These are phyloP conservation scores for Ptychodera flava DNA, from an alignment of 35 echinoderm and acorn worm genomes.

Conservation along the genomic window DNA sequence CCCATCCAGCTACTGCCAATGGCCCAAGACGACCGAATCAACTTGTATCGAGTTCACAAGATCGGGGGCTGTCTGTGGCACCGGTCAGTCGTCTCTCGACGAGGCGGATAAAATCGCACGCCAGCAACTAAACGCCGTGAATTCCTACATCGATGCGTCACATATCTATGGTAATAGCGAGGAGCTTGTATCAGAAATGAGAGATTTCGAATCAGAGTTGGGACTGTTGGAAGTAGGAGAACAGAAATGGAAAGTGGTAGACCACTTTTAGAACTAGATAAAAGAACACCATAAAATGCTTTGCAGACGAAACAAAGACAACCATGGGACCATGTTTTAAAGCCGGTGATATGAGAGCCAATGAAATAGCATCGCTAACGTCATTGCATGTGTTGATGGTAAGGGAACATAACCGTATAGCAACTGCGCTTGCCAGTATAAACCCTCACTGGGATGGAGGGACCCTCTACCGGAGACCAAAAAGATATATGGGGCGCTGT, in stretches of 20 bases:
- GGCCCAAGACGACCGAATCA: too few species aligned
- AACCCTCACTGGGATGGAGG: conserved; percentile 40
- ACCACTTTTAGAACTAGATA: neutral
- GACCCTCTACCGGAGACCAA: conserved; percentile 39
- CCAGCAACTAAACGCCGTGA: conserved; percentile 23
- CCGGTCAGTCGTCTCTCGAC: too few species aligned
- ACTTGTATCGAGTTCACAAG: too few species aligned
- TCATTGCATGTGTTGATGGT: conserved; percentile 34
- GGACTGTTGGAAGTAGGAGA: neutral
- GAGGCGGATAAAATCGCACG: too few species aligned
- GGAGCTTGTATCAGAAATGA: neutral
- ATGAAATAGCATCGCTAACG: conserved; percentile 25
- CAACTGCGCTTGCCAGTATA: conserved; percentile 12
- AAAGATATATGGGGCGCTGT: conserved; percentile 42
- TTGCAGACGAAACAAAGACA: conserved; percentile 25
- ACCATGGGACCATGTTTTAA: neutral
- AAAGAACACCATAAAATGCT: conserved; percentile 34
- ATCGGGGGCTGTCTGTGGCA: too few species aligned
- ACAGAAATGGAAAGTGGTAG: neutral
- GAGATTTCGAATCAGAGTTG: conserved; percentile 40
- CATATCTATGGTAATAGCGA: conserved; percentile 19
- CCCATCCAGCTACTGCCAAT: too few species aligned
- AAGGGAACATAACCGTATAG: conserved; percentile 59
- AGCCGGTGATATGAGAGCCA: conserved; percentile 28
- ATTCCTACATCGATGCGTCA: conserved; percentile 24